phyloP scores from a whole-genome alignment of 1,140 invertebrate species.

The Drosophila littoralis region DNA sequence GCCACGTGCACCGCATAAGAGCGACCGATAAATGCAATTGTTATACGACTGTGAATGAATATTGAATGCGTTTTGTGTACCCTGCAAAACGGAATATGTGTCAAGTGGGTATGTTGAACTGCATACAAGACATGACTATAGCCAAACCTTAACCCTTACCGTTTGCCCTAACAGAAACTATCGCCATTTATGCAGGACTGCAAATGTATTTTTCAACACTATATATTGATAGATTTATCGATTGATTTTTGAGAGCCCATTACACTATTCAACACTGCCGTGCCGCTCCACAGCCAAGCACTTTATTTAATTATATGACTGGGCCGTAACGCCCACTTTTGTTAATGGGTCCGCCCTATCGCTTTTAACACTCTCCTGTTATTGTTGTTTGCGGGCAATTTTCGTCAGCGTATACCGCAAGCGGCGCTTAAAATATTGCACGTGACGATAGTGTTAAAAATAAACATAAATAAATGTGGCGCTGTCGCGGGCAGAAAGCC shows the following conservation, averaged over 20 bases:
- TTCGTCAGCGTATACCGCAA: conserved; percentile 6
- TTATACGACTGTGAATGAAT: conserved; percentile 32
- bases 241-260: background rate
- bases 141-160: too few relatives aligned
- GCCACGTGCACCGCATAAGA: conserved; percentile 58
- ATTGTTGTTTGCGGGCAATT: background rate
- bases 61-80: conserved; percentile 28
- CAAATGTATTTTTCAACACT: background rate
- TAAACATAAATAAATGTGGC: conserved; percentile 68
- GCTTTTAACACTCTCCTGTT: background rate
- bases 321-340: conserved; percentile 10
- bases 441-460: conserved; percentile 64
- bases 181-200: too few relatives aligned
- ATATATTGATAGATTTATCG: background rate
- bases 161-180: too few relatives aligned
- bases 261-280: background rate
- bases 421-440: conserved; percentile 52
- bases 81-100: background rate
- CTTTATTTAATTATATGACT: conserved; percentile 32
- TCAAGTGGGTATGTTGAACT: background rate
- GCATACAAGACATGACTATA: background rate
- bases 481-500: conserved; percentile 24
- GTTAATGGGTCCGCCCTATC: conserved; percentile 22
- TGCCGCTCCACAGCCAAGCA: background rate
- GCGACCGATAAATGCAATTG: conserved; percentile 32